Evolutionary conservation across 2,888 invertebrate species (phyloP).

Genomic region (Philopedon plagiatum): DNA sequence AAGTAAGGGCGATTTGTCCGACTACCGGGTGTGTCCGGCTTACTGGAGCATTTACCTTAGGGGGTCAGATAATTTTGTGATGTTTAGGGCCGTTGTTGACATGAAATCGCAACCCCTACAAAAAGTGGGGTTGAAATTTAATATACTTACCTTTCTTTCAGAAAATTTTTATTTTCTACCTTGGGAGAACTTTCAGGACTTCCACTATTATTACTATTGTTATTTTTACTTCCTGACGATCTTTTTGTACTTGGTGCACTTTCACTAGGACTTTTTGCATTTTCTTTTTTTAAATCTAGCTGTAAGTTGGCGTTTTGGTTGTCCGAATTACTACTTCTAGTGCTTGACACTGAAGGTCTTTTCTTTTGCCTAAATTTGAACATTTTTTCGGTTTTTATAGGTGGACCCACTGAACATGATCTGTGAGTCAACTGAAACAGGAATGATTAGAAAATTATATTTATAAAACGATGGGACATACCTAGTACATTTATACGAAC

Average conservation of each 20-base stretch:
- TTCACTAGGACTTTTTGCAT: background rate
- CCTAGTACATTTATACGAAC: no score
- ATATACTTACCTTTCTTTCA: constrained; percentile 10
- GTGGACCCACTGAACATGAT: constrained; percentile 13
- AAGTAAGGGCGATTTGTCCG: no score
- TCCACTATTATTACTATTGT: background rate
- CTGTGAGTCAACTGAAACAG: constrained; percentile 14
- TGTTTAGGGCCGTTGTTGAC: no score
- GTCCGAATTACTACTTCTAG: constrained; percentile 7
- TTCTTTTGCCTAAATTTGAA: constrained; percentile 30
- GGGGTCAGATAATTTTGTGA: no score
- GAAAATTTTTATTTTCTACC: background rate
- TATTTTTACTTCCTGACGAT: background rate
- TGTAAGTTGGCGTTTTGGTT: background rate
- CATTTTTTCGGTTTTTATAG: constrained; percentile 13
- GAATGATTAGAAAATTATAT: background rate
- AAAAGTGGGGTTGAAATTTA: no score
- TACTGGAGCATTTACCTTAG: no score
- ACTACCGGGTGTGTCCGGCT: no score
- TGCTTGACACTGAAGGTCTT: background rate
- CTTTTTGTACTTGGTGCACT: background rate
- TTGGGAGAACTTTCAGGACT: background rate
- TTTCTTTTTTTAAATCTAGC: constrained; percentile 1
- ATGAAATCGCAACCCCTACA: no score
- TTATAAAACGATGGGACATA: no score